Evolutionary conservation across 2,113 vertebrate species (phyloP), one percentile per base, ranked within the genome.

Genomic region (Colistium nudipinnis): DNA sequence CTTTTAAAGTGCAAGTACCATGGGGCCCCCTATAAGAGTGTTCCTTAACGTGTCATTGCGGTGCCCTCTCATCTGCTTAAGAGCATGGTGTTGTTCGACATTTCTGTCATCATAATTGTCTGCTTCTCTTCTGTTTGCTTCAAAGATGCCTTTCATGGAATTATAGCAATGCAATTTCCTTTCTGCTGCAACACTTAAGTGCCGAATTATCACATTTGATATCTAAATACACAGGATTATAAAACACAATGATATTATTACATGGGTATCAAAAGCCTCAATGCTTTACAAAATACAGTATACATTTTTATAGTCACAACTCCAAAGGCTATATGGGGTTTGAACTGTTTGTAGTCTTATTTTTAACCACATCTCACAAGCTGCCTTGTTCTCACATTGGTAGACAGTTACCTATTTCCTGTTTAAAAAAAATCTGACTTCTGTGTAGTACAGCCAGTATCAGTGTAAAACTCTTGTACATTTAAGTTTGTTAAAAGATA

Each of bases 141-240:
- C 63, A 62, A 56, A 55, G 49, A 60, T 74, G 72, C 61, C 76
- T 83, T 82, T 68, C 31, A 31, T 52, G 4, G 47, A 3, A 65
- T 54, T 7, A 54, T 4, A 54, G 65, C 12, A 0, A 74, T 64
- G 78, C 62, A 55, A 61, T 48, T 73, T 66, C 17, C 17, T 57
- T 79, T 87, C 36, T 78, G 62, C 54, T 69, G 65, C 65, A 75
- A 79, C 82, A 80, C 81, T 27, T 1, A 88, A 89, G 86, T 84
- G 87, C 82, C 74, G 44, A 74, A 48, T 56, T 44, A 27, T 74
- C 49, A 61, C 44, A 0, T 57, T 44, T 30, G 39, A 39, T 20
- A 70, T 53, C n/a, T 54, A 25, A 63, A 52, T 20, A 47, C 35
- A 66, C 48, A 10, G 27, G 31, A 51, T 44, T 6, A 52, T 52